phyloP scores from a whole-genome alignment of 1,140 invertebrate species.

The Phortica variegata region DNA sequence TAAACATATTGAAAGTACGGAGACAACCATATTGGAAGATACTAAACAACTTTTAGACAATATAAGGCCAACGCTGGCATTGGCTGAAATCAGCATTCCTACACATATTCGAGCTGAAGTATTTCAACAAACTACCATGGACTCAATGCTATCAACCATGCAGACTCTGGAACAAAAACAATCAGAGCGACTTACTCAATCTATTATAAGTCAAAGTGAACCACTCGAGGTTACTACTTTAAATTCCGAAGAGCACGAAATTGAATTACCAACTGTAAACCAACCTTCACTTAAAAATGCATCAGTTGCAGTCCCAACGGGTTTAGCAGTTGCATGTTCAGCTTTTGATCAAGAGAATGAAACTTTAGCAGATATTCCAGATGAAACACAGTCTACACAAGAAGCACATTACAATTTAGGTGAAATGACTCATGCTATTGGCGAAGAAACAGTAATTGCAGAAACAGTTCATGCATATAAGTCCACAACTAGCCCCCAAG shows the following conservation, averaged over 20 bases:
- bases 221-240: conserved; percentile 23
- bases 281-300: conserved; percentile 14
- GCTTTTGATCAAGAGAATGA: conserved; percentile 23
- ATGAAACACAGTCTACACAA: conserved; percentile 1
- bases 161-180: conserved; percentile 3
- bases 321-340: conserved; percentile 29
- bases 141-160: conserved; percentile 8
- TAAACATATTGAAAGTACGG: conserved; percentile 19
- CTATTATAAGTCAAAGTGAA: conserved; percentile 11
- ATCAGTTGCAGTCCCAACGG: conserved; percentile 1
- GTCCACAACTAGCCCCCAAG: conserved; percentile 1
- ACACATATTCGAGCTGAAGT: conserved; percentile 21
- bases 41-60: conserved; percentile 6
- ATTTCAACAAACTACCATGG: conserved; percentile 24
- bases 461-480: conserved; percentile 23
- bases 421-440: conserved; percentile 24
- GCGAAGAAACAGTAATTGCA: conserved; percentile 9
- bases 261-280: conserved; percentile 6
- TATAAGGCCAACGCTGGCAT: conserved; percentile 13
- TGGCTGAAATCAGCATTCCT: conserved; percentile 25
- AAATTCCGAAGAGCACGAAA: conserved; percentile 30
- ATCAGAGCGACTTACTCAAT: conserved; percentile 16
- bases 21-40: conserved; percentile 24
- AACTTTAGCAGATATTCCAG: conserved; percentile 11
- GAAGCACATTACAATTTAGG: conserved; percentile 22